Evolutionary conservation across 2,888 invertebrate species (phyloP), one percentile per base, ranked within the genome.

Genomic region (Tetrapedia diversipes): DNA sequence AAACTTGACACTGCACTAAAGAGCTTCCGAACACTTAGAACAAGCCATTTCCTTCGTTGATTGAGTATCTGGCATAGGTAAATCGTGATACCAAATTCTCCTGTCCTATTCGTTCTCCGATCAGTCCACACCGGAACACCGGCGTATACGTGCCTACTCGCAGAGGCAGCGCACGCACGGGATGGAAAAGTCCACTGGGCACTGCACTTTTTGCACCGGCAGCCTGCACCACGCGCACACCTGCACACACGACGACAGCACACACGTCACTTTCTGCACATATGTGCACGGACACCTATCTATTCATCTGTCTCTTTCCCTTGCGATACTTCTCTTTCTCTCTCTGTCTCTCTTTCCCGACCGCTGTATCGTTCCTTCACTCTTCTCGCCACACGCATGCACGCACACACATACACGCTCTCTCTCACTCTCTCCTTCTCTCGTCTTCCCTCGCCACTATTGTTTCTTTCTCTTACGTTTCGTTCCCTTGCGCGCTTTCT

Each of bases 131-230:
- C 71, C 60, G 69, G 61, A 76, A 82, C 63, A 76, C 82, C 84
- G 80, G 78, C 68, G 53, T 71, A 54, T 71, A 76, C 66, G 73
- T 77, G 56, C 69, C 69, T 66, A 66, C 60, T 74, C 56, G 71
- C 19, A 49, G 77, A 77, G 51, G 59, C 82, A 70, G 77, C 66
- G 77, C 82, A 74, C 82, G 82, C 77, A 72, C 77, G 75, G 60
- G 79, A 83, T 84, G 84, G 84, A 85, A 85, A 85, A 86, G 83
- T 86, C 83, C 83, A 84, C 84, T 79, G 84, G 77, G 69, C 81
- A 81, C 79, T 78, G 81, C 77, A 83, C 81, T 83, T 85, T 85
- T 84, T 85, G 75, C 77, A 80, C 74, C 78, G 76, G 77, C 81
- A 67, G 72, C 77, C 78, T 72, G 74, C 77, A 79, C 81, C 80